Evolutionary conservation across 2,888 invertebrate genomes (phyloP), one percentile per base, ranked within the genome.

Genomic region (Amphimallon solstitiale): DNA sequence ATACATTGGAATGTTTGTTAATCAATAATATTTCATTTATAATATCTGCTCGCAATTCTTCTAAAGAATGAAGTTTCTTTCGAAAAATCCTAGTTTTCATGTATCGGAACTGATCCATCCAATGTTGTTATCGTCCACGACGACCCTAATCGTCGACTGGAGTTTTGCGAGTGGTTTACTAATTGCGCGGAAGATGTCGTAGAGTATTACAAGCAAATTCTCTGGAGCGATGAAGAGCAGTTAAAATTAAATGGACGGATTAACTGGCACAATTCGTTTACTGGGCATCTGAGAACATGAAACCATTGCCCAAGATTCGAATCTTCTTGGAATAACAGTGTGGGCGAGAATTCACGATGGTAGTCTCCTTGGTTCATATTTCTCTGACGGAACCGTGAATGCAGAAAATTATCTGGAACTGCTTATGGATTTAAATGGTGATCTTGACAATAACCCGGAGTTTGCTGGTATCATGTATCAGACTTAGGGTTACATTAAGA

Each of bases 181-280:
- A 67, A 52, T 17, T 69, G 65, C 51, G 51, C 34, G 15, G 48
- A 67, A 37, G 68, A 68, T 64, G 65, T 71, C 48, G 37, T 46
- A 35, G 21, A 64, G 6, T 66, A 68, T 48, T n/a, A 46, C 51
- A 21, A 56, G 12, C 67, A 40, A 19, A 70, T 74, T 68, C 51
- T 76, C 29, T 74, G 66, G 71, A 61, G 63, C n/a, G 72, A 73
- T 65, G 72, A 76, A 63, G 74, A 71, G 43, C 67, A 63, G 19
- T 75, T 76, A 61, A 72, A 74, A 56, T 60, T 74, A 12, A 76
- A 74, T 68, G 72, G 73, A 23, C 46, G 61, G 5, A 65, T 76
- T 17, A 77, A 75, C 59, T 65, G 72, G 15, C 72, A 75, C 65
- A 76, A 75, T 60, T 74, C 51, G 63, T 68, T 21, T 63, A 63